These are phyloP conservation scores for Bombus superbus DNA, from an alignment of 1,140 invertebrate genomes.

Conservation along the genomic window DNA sequence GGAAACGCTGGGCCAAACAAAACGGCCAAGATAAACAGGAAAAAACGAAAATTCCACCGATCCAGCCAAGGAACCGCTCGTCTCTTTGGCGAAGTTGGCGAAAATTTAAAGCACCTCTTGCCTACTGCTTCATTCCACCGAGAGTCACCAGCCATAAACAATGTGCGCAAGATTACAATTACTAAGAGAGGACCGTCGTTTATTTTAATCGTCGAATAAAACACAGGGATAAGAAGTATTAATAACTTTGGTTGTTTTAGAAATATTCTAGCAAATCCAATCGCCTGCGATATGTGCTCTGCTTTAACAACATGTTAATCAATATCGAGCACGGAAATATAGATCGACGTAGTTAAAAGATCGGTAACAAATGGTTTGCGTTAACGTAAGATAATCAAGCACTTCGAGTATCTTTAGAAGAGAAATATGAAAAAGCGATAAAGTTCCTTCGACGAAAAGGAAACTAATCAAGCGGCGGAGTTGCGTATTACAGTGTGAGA, in stretches of 20 bases:
- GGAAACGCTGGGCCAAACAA: constrained; percentile 35
- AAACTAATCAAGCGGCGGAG: constrained; percentile 63
- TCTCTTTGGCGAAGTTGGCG: background rate
- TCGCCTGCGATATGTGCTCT: no score
- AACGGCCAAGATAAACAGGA: constrained; percentile 40
- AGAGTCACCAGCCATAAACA: background rate
- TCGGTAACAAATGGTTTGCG: no score
- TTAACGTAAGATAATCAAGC: background rate
- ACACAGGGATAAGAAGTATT: background rate
- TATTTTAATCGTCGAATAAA: background rate
- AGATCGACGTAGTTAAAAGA: background rate
- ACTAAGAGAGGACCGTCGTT: no score
- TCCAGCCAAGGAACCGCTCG: constrained; percentile 1
- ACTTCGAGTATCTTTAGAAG: background rate
- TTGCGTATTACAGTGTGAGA: constrained; percentile 53
- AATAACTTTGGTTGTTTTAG: no score
- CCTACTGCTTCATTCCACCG: background rate
- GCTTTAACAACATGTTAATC: background rate
- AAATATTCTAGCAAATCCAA: no score
- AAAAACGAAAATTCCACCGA: constrained; percentile 34
- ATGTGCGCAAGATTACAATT: background rate
- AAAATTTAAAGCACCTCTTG: constrained; percentile 17
- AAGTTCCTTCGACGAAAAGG: constrained; percentile 45
- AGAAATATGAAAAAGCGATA: background rate
- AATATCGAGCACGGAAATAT: background rate